phyloP scores from a whole-genome alignment of 2,888 invertebrate species.

The Brenthis hecate region DNA sequence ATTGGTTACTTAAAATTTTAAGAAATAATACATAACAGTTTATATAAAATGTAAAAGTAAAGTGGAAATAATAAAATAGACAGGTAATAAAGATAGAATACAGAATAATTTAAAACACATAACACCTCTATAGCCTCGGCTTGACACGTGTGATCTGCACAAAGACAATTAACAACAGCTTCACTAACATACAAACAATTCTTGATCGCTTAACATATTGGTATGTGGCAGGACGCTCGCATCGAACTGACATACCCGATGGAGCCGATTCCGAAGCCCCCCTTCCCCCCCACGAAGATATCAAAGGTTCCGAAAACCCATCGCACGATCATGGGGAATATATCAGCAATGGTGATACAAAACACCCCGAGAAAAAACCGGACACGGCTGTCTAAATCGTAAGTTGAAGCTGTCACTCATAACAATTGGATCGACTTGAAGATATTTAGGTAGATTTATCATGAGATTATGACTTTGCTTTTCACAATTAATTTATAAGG shows the following conservation, averaged over 20 bases:
- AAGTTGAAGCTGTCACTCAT: slow-evolving; percentile 38
- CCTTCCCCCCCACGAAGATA: slow-evolving; percentile 81
- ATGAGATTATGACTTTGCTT: not conserved
- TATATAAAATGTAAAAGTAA: too few relatives aligned
- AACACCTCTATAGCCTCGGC: not conserved
- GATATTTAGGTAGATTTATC: not conserved
- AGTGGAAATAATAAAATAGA: too few relatives aligned
- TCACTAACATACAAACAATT: slow-evolving; percentile 45
- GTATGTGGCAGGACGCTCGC: slow-evolving; percentile 83
- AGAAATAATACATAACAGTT: too few relatives aligned
- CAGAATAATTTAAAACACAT: not conserved
- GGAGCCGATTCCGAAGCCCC: slow-evolving; percentile 85
- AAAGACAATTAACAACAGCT: slow-evolving; percentile 29
- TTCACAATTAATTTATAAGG: not conserved
- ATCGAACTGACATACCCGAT: slow-evolving; percentile 84
- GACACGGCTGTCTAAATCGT: slow-evolving; percentile 76
- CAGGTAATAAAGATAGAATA: not conserved
- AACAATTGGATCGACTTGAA: not conserved
- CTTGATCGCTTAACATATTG: slow-evolving; percentile 78
- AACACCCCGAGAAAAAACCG: slow-evolving; percentile 76
- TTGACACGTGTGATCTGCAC: slow-evolving; percentile 20
- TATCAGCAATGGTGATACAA: slow-evolving; percentile 82
- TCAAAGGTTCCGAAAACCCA: slow-evolving; percentile 83
- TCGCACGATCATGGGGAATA: slow-evolving; percentile 83
- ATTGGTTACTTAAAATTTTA: too few relatives aligned